Percentiles rank a stretch among this genome's conserved stretches.
phyloP scores from a whole-genome alignment of 1,140 invertebrate species.

The Drosophila persimilis region DNA sequence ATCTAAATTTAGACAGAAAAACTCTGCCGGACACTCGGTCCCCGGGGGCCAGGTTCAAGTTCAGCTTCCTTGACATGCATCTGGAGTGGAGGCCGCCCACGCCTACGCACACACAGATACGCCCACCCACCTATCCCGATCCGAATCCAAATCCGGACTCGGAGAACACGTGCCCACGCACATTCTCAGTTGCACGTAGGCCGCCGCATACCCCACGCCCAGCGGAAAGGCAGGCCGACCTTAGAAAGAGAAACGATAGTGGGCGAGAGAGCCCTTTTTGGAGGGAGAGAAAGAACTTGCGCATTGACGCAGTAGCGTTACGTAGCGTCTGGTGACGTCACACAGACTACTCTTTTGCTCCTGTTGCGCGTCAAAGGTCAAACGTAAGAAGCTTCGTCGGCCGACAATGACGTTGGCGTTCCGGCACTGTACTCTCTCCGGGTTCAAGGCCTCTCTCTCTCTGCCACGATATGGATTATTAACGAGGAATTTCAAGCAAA shows the following conservation, averaged over 20 bases:
- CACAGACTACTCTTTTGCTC: slow-evolving; percentile 42
- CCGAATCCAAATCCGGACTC: slow-evolving; percentile 10
- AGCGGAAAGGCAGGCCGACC: neutral
- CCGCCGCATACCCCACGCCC: slow-evolving; percentile 16
- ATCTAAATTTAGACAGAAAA: slow-evolving; percentile 59
- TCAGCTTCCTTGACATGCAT: slow-evolving; percentile 66
- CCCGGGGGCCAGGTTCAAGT: slow-evolving; percentile 58
- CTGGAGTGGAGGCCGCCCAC: slow-evolving; percentile 42
- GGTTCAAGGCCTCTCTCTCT: slow-evolving; percentile 57
- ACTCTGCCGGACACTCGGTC: slow-evolving; percentile 35
- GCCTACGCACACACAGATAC: slow-evolving; percentile 11
- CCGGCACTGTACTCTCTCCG: neutral
- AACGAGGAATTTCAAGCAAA: slow-evolving; percentile 33
- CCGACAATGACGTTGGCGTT: slow-evolving; percentile 55
- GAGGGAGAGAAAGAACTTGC: slow-evolving; percentile 34
- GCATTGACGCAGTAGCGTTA: slow-evolving; percentile 67
- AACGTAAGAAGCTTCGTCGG: slow-evolving; percentile 8
- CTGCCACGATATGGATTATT: slow-evolving; percentile 36
- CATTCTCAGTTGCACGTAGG: slow-evolving; percentile 55
- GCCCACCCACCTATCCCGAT: slow-evolving; percentile 9
- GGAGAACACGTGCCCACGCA: slow-evolving; percentile 57
- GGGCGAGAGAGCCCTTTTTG: slow-evolving; percentile 4
- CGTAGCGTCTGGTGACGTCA: slow-evolving; percentile 66
- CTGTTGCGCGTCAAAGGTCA: slow-evolving; percentile 72
- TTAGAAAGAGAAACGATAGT: no score